Base-by-base conservation (phyloP, 2,113 vertebrate species). In the Pogonocichla stellata region DNA sequence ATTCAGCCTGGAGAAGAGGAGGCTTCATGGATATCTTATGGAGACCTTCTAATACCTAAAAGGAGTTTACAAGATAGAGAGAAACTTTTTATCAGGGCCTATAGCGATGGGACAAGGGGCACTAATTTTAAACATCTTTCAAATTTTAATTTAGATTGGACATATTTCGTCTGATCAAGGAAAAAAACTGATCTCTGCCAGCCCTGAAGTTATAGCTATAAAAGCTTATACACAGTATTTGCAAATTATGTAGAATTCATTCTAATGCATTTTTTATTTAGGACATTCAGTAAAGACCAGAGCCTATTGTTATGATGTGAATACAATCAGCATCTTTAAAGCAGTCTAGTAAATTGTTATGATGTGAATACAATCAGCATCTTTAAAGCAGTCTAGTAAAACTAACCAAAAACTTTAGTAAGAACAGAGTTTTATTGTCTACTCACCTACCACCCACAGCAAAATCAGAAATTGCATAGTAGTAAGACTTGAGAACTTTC, bases 391-490 rank as follows among this genome's bases (percentile, higher is more conserved):
- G 16, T 62, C 26, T 26, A 66, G 51, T 48, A 90, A 90, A 74
- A 62, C 72, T 62, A 58, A 66, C 33, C 12, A 58, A 75, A 64
- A 88, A 54, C 34, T 86, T 84, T 14, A 42, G 17, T 20, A 62
- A 83, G 40, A 28, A 82, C 31, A 51, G 38, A 78, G 31, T 33
- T 86, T 91, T 88, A 50, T 36, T 65, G 88, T 28, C 75, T 88
- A 96, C 98, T 98, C 93, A 99, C 99, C 99, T 99, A 97, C 99
- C 99, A 81, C 99, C 99, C 79, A 99, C 99, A 6, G 99, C 99
- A 78, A 99, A 99, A 97, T 99, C 99, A 4, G 99, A 99, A 98
- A 99, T 99, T 11, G 99, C 99, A 34, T 99, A 99, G 96, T 99
- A 99, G 80, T 99, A 99, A 31, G 99, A 99, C 96, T 99, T 99